These are phyloP conservation scores for Nephrotoma flavescens DNA, from an alignment of 2,888 invertebrate genomes.

Conservation along the genomic window DNA sequence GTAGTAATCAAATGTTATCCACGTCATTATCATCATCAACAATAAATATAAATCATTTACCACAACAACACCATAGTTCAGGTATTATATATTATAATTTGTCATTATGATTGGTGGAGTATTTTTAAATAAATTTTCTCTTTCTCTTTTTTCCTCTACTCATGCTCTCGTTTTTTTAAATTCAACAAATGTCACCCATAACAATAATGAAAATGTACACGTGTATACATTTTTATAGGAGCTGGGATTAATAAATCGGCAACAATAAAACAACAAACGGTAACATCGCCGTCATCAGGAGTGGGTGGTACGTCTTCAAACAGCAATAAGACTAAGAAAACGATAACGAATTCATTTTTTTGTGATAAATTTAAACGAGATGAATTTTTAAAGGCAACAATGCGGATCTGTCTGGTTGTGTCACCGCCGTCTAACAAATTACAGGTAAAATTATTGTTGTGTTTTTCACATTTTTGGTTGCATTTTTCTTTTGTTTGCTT, in stretches of 20 bases:
- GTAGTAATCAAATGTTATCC: background rate
- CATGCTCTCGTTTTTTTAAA: background rate
- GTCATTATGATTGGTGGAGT: background rate
- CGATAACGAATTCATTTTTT: conserved; percentile 24
- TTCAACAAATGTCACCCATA: background rate
- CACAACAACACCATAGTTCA: background rate
- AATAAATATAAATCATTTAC: background rate
- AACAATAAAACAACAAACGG: background rate
- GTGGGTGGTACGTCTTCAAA: conserved; percentile 8
- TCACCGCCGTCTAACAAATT: conserved; percentile 43
- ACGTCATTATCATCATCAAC: background rate
- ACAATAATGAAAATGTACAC: background rate
- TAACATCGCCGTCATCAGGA: background rate
- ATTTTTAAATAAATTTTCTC: background rate
- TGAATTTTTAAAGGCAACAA: conserved; percentile 55
- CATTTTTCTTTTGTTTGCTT: background rate
- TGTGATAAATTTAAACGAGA: conserved; percentile 37
- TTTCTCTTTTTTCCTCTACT: background rate
- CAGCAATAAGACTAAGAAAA: conserved; percentile 12
- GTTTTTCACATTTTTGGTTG: background rate
- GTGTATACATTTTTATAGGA: background rate
- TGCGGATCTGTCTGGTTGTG: conserved; percentile 58
- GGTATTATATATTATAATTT: background rate
- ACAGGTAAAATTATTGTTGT: conserved; percentile 21
- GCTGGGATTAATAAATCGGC: background rate